Percentiles rank a stretch among this genome's conserved stretches.
These are phyloP conservation scores for Chrysemys picta DNA, from an alignment of 2,113 vertebrate species.

Conservation along the genomic window DNA sequence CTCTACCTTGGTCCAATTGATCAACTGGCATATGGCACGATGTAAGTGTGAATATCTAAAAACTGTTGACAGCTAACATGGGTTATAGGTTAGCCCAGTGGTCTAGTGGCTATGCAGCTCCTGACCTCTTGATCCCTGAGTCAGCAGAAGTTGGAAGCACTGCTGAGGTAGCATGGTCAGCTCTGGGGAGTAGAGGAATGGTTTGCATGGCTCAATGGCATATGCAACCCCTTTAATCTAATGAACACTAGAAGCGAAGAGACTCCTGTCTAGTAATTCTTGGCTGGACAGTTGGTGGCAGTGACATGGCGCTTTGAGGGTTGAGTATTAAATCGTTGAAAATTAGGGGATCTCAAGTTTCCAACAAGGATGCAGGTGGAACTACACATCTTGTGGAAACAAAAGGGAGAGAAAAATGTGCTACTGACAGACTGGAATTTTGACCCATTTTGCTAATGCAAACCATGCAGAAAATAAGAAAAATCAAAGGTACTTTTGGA, in stretches of 20 bases:
- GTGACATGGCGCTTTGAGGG: not conserved
- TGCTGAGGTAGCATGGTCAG: not conserved
- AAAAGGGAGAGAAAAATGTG: not conserved
- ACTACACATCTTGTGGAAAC: not conserved
- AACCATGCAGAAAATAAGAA: not conserved
- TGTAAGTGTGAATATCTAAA: not conserved
- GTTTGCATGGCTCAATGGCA: not conserved
- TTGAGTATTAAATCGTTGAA: not conserved
- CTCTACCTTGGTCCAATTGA: not conserved
- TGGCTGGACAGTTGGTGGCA: not conserved
- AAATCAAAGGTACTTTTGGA: constrained; percentile 3
- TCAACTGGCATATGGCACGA: rapidly evolving
- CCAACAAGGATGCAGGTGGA: not conserved
- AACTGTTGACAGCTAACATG: not conserved
- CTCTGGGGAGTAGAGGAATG: not conserved
- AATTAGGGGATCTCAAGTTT: not conserved
- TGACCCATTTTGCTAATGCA: not conserved
- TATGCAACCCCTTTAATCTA: constrained; percentile 13
- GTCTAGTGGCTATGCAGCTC: not conserved
- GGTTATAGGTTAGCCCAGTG: not conserved
- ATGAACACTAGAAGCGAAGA: constrained; percentile 13
- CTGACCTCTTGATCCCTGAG: not conserved
- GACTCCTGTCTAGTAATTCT: not conserved
- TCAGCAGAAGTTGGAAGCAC: not conserved
- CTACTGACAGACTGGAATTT: constrained; percentile 1